Conservation (phyloP, 1,140 invertebrate genomes). For the Drosophila nigromelanica region DNA sequence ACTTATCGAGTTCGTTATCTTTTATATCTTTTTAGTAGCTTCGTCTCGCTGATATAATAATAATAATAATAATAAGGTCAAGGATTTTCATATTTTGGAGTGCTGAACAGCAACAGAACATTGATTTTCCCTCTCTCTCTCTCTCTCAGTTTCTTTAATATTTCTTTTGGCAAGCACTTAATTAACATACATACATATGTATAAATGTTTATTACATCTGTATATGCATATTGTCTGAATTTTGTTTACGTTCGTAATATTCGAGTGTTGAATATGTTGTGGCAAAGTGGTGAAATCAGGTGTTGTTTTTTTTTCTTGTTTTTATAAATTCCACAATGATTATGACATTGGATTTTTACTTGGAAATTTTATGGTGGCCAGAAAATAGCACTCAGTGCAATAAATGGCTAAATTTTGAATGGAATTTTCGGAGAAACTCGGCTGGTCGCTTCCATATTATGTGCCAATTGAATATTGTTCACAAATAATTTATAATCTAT, state of each 20-base stretch:
- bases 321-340: constrained; percentile 16
- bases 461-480: too few species aligned
- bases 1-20: constrained; percentile 73
- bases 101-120: constrained; percentile 23
- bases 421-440: not conserved
- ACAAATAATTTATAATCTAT: too few species aligned
- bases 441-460: too few species aligned
- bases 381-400: not conserved
- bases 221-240: constrained; percentile 5
- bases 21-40: constrained; percentile 18
- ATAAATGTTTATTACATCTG: not conserved
- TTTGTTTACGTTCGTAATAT: constrained; percentile 3
- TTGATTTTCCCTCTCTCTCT: constrained; percentile 1
- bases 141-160: not conserved
- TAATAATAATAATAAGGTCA: constrained; percentile 57
- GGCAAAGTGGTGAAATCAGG: constrained; percentile 16
- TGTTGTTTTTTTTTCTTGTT: not conserved
- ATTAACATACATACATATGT: constrained; percentile 5
- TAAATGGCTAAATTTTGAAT: not conserved
- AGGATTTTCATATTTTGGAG: constrained; percentile 63
- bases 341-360: constrained; percentile 8
- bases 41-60: constrained; percentile 11
- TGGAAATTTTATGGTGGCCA: constrained; percentile 4
- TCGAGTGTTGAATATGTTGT: constrained; percentile 8
- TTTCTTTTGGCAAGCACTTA: not conserved